Base-by-base conservation (phyloP, 2,113 vertebrate species). In the Melanostigma gelatinosum region DNA sequence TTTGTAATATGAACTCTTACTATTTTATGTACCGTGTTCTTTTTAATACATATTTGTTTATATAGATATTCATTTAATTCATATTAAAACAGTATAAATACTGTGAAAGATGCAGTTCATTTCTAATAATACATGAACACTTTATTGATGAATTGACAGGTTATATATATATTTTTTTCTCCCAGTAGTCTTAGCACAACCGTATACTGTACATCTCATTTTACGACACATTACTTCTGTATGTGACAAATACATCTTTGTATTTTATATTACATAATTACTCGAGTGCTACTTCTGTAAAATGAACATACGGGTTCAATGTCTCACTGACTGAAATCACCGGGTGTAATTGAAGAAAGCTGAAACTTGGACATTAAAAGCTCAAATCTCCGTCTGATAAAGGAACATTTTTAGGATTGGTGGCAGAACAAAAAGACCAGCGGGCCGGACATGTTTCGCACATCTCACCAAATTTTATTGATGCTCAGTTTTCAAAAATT, bases 11-110 rank as follows among this genome's bases (percentile, higher is more conserved):
- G 82, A 85, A 81, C 67, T 87, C 77, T 75, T 80, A 75, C 77
- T 77, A 82, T 91, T 88, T 89, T 83, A 87, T 89, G 87, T 75
- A 88, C 54, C 57, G 70, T 84, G 20, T 65, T 65, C 22, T 85
- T 85, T 91, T 91, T 90, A 80, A 89, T 91, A 90, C 60, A 57
- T 54, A 85, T 79, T 22, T 88, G 87, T 91, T 86, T 84, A 75
- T 86, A 79, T 64, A 86, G n/a, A 64, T 62, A 82, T 72, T 71
- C 52, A 63, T 90, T 80, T 85, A 85, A 85, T 79, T 88, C 64
- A 58, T 83, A 85, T 85, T 85, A 85, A 92, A 87, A 83, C 64
- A 8, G 3, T 72, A 64, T 18, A 75, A 81, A 77, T 72, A 48
- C 40, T 55, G 8, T 77, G 48, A 70, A 42, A 57, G 71, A 75